Evolutionary conservation across 2,888 invertebrate genomes (phyloP).

Genomic region (Glomeris marginata): DNA sequence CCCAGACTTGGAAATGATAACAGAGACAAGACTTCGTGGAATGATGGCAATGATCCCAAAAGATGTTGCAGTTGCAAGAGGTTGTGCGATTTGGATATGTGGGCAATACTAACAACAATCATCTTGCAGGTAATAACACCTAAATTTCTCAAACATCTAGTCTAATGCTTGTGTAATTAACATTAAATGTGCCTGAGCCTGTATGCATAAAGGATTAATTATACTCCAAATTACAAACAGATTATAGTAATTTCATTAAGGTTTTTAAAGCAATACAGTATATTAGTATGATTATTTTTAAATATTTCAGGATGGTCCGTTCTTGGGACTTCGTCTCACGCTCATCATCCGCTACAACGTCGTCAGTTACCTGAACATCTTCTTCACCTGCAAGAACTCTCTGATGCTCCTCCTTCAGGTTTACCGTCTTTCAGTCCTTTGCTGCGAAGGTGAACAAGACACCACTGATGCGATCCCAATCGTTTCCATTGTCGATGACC

Average conservation of each 20-base stretch:
- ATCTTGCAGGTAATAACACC: slow-evolving; percentile 14
- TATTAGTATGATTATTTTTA: too few species aligned
- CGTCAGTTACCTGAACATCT: slow-evolving; percentile 26
- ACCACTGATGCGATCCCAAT: too few species aligned
- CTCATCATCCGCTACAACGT: slow-evolving; percentile 19
- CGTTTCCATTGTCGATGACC: too few species aligned
- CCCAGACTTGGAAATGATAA: slow-evolving; percentile 20
- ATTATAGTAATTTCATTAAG: too few species aligned
- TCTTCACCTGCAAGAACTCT: slow-evolving; percentile 22
- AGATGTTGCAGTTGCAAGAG: background rate
- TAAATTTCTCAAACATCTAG: too few species aligned
- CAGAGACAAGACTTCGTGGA: slow-evolving; percentile 10
- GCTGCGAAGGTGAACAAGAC: slow-evolving; percentile 1
- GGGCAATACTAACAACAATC: slow-evolving; percentile 32
- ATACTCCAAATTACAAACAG: too few species aligned
- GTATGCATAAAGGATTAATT: too few species aligned
- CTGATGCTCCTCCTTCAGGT: slow-evolving; percentile 15
- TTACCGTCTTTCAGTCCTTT: slow-evolving; percentile 15
- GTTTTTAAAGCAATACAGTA: too few species aligned
- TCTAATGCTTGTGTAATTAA: too few species aligned
- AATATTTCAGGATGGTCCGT: slow-evolving; percentile 34
- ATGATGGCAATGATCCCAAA: background rate
- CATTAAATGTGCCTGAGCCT: too few species aligned
- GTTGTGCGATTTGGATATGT: slow-evolving; percentile 26
- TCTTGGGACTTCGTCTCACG: slow-evolving; percentile 25